phyloP scores from a whole-genome alignment of 2,888 invertebrate species.

The Amiota minor region DNA sequence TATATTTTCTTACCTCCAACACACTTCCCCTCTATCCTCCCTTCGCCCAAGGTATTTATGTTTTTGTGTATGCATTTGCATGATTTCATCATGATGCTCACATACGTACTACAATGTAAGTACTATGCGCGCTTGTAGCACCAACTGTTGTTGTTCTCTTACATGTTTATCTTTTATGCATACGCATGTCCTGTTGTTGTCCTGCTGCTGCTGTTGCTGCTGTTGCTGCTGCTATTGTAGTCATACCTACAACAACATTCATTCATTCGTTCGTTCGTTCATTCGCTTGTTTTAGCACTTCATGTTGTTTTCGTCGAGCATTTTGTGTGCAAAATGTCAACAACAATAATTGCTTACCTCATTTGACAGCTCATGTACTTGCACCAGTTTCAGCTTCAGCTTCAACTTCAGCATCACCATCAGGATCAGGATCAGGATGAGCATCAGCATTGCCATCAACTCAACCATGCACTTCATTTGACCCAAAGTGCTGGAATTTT shows the following conservation, averaged over 20 bases:
- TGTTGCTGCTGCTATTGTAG: not conserved
- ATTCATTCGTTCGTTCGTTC: not conserved
- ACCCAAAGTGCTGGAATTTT: not conserved
- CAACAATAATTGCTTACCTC: not conserved
- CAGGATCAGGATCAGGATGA: not conserved
- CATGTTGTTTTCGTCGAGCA: not conserved
- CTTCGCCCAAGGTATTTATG: not conserved
- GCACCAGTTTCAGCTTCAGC: not conserved
- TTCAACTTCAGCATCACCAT: not conserved
- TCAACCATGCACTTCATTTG: not conserved
- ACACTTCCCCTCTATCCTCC: too few species aligned
- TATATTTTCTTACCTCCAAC: not conserved
- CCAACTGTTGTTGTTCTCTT: slow-evolving; percentile 25
- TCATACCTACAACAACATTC: not conserved
- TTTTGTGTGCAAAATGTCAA: slow-evolving; percentile 7
- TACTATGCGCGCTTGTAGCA: slow-evolving; percentile 18
- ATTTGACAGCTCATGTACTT: not conserved
- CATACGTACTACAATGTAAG: too few species aligned
- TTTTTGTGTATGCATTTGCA: slow-evolving; percentile 37
- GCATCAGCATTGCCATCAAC: not conserved
- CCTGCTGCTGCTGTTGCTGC: not conserved
- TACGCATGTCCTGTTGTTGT: not conserved
- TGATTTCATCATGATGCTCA: slow-evolving; percentile 2
- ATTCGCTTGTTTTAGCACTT: slow-evolving; percentile 14
- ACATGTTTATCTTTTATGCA: slow-evolving; percentile 19